Evolutionary conservation across 2,888 invertebrate genomes (phyloP), one percentile per base, ranked within the genome.

Genomic region (Bombyx huttoni): DNA sequence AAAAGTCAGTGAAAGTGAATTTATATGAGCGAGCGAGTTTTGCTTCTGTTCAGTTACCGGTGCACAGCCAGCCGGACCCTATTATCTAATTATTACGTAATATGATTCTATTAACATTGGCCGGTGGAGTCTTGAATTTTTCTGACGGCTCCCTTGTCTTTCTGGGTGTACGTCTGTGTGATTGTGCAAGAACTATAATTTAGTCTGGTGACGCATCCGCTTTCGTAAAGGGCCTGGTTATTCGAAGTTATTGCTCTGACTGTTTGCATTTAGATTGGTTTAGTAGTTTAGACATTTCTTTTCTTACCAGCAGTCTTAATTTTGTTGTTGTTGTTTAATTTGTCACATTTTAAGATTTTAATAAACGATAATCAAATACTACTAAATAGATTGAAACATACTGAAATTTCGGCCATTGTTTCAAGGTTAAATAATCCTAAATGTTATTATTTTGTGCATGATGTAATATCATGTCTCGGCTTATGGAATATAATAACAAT

Each of bases 61-160:
- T 56, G 54, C 56, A 59, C 58, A 61, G 58, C 67, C 57, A 60
- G 56, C 60, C 50, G 62, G 65, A 52, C 54, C 62, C 63, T 66
- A 73, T 79, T 79, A 80, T 76, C 71, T 77, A 75, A 76, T 78
- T 76, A 72, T 81, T 78, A 69, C 71, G 66, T 59, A 81, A 80
- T 59, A 54, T 66, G 60, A 68, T 66, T 67, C 65, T 65, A 73
- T 81, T 79, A 71, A 63, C 65, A 68, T 73, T 70, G 59, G 63
- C 56, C 70, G 68, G 70, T 70, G 66, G 71, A 62, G 71, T 70
- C 63, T 64, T 54, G 64, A 68, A 67, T 56, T 69, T 65, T 58
- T 70, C 68, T 69, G 73, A 59, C 58, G 52, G 56, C 59, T 79
- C 79, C 78, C 73, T 76, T 64, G 65, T 66, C 64, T 58, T 62